Evolutionary conservation across 2,113 vertebrate genomes (phyloP), one percentile per base, ranked within the genome.

Genomic region (Pantherophis guttatus): DNA sequence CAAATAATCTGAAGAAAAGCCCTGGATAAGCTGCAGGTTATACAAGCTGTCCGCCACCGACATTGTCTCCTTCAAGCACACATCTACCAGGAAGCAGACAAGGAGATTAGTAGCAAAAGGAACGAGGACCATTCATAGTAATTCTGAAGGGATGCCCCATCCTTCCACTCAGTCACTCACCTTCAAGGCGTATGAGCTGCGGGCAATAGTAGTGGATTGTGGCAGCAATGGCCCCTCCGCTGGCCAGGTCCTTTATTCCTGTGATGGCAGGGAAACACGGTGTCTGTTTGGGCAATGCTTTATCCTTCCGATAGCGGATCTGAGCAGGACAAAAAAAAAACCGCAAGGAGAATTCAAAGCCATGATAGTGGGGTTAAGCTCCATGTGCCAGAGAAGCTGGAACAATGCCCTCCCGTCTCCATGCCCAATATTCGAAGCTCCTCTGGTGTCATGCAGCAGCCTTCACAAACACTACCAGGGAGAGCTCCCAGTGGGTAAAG

Each of bases 301-400:
- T 98, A 94, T 99, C 98, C 96, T 99, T 99, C 92, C 98, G 98
- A 96, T 99, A 99, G 33, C 99, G 98, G 86, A 98, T 98, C 98
- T 99, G 96, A 21, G 39, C 44, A 90, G 39, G 92, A 88, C 94
- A 90, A 93, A 52, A 93, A 91, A 70, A 94, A 90, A 92, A 91
- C 91, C 9, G 59, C 90, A 50, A 3, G 55, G 44, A 86, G 87
- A 95, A 92, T 93, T 96, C 91, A 92, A 93, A 5, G 75, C 44
- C 17, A 11, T 5, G 29, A 13, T 8, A n/a, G 15, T 12, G 52
- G 48, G 12, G 52, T 48, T 57, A 5, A 29, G 44, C 55, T 21
- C 70, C 17, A 19, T 17, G 29, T 33, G 57, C 2, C 5, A 59
- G 88, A 44, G 88, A 53, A 85, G 39, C 70, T 3, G 19, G 26